phyloP scores from a whole-genome alignment of 2,888 invertebrate species.

The Latrodectus hesperus region DNA sequence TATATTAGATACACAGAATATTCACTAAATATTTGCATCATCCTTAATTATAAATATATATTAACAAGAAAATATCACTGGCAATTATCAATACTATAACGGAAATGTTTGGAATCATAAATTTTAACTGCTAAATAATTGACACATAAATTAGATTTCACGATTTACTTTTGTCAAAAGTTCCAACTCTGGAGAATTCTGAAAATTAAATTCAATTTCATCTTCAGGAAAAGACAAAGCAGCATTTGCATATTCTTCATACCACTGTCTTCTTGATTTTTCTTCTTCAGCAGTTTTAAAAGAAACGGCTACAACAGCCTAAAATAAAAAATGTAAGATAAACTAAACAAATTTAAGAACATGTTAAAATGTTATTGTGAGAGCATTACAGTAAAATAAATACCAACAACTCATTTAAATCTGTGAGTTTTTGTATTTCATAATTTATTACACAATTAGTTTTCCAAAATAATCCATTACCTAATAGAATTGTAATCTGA shows the following conservation, averaged over 20 bases:
- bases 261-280: conserved; percentile 25
- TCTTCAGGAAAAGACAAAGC: conserved; percentile 28
- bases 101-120: no score
- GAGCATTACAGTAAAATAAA: not conserved
- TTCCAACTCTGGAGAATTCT: conserved; percentile 19
- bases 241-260: conserved; percentile 29
- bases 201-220: conserved; percentile 47
- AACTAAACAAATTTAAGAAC: not conserved
- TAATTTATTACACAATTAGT: not conserved
- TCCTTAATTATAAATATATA: no score
- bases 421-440: not conserved
- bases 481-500: not conserved
- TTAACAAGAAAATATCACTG: no score
- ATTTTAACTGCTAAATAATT: no score
- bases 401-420: not conserved
- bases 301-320: conserved; percentile 51
- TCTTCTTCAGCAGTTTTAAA: conserved; percentile 58
- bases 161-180: not conserved
- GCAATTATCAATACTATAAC: no score
- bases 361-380: not conserved
- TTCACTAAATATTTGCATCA: no score
- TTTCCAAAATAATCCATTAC: not conserved
- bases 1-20: no score
- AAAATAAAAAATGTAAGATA: not conserved
- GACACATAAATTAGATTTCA: no score